Base-by-base conservation (phyloP, 1,140 invertebrate genomes). In the Arctopsyche grandis region DNA sequence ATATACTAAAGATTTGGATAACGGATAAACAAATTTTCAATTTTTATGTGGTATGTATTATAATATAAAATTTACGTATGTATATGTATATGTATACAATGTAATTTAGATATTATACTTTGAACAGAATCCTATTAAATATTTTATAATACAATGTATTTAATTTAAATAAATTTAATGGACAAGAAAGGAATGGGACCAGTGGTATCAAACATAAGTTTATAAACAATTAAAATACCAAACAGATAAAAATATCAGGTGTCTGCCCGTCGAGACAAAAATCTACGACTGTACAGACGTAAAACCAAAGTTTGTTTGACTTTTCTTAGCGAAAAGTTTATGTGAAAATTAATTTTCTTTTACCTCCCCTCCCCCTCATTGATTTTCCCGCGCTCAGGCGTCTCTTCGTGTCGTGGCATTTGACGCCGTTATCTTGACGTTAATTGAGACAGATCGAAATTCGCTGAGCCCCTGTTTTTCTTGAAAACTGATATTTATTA, bases 361-460 rank as follows among this genome's bases (percentile, higher is more conserved):
- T 43, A 29, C 9, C 21, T 26, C 29, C 29, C 66, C 52, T 56
- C 52, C 19, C 52, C 52, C 5, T 10, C 5, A 22, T 22, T 12
- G 24, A 0, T 1, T 66, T 63, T 46, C n/a, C 26, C 14, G 14
- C 16, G n/a, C 29, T 26, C 69, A 1, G 26, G 0, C 69, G 29
- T 22, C 63, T 5, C 24, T 66, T 66, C n/a, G 38, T 44, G 66
- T 75, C 74, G 48, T 69, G 70, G 70, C 70, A 38, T 69, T 75
- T 79, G 78, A 79, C 58, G 77, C 74, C 74, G 80, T 79, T 75
- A 79, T 79, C 69, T 77, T 78, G 81, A 79, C 81, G 75, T 82
- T 82, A 82, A 82, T 82, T 82, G 78, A 82, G 81, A 82, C 81
- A 78, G 81, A 82, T 82, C 78, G 69, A 75, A 82, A 80, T 82